Evolutionary conservation across 2,797 vertebrate genomes (phyloP), one percentile per base, ranked within the genome.

Genomic region (Aulostomus chinensis): DNA sequence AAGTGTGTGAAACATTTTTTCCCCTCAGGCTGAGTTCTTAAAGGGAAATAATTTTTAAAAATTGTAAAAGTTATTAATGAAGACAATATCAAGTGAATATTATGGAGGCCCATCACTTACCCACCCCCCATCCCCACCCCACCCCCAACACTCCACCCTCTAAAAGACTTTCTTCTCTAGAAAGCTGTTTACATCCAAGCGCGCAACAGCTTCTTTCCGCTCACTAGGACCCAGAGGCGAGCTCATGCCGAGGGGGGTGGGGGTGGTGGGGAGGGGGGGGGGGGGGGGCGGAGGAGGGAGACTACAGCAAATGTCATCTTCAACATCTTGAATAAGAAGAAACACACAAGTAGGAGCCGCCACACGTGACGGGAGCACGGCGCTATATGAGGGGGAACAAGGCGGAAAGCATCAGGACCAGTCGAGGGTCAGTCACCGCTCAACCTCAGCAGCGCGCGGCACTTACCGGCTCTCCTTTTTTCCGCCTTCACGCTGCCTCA

Each of bases 371-470:
- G 73, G 64, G 58, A 58, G 61, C 76, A 8, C 72, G 73, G 58
- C 50, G 67, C 77, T 91, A 92, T 91, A 92, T 92, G 89, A 89
- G 83, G 65, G 15, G 10, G 31, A 72, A 86, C 82, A 77, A 24
- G 52, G 68, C 74, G 68, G 74, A 81, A 68, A 90, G 90, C 91
- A 93, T 93, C 91, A 91, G 89, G 88, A 92, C 89, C 91, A 91
- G 85, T 88, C 17, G 45, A 58, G 70, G 78, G 65, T 73, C 73
- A 77, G 71, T 51, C 54, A 47, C 22, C 32, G 55, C 68, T 50
- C 73, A 79, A 65, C 69, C 77, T 78, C 82, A 75, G 79, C 82
- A 75, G 73, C 68, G 58, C 81, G 70, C 75, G 59, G 39, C 64
- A 33, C 32, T 45, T 52, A 36, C 63, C 58, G 60, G 70, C 41